Base-by-base conservation (phyloP, 2,888 invertebrate genomes). In the Neelides folsomi region DNA sequence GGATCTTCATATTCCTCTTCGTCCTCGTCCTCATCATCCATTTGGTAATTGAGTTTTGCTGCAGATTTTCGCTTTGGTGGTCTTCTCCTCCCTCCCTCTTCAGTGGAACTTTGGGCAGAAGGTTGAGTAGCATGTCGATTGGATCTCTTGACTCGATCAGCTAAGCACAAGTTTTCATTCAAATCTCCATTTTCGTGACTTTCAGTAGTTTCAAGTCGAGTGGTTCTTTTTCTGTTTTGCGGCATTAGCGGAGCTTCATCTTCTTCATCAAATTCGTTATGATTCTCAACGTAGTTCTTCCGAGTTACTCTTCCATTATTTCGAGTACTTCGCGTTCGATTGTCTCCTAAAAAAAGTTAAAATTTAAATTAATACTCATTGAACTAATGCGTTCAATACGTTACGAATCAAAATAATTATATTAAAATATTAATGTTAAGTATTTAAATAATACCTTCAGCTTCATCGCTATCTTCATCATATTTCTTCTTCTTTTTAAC, bases 401-500 rank as follows among this genome's bases (percentile, higher is more conserved):
- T n/a, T n/a, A n/a, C n/a, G n/a, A n/a, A n/a, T n/a, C n/a, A n/a
- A n/a, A n/a, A n/a, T n/a, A n/a, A n/a, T n/a, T n/a, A n/a, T n/a
- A n/a, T n/a, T n/a, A n/a, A n/a, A n/a, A n/a, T n/a, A n/a, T n/a
- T n/a, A n/a, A n/a, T n/a, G n/a, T n/a, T n/a, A n/a, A n/a, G n/a
- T n/a, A n/a, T n/a, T 27, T 27, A 27, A 27, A 27, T 5, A 27
- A 27, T 27, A 27, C 68, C 58, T 66, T 68, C 54, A 59, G 68
- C 58, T 37, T 69, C 69, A 16, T 70, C 69, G 1, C 69, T 69
- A 48, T 59, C 60, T 27, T 57, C 60, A 27, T 59, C 60, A 7
- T 47, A 53, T 18, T 52, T 49, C 13, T 52, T 51, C 46, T 56
- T 47, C 50, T 53, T 50, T 12, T 16, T 51, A 19, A 56, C 40